Evolutionary conservation across 2,113 vertebrate genomes (phyloP), one percentile per base, ranked within the genome.

Genomic region (Fregata magnificens): DNA sequence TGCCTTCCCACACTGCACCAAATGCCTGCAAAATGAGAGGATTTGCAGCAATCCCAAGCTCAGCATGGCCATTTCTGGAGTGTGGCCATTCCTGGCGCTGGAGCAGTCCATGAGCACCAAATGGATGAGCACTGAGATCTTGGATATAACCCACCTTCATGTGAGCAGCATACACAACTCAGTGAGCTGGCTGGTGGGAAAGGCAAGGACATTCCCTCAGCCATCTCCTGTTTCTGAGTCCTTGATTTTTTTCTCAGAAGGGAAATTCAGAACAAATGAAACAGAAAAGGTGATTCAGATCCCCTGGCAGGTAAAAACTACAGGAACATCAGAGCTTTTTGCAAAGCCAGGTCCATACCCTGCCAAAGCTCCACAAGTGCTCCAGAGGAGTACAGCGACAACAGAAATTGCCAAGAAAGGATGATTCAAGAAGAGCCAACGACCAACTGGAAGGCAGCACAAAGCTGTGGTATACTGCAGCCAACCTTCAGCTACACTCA

Each of bases 311-410:
- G 52, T 36, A 69, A 86, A 82, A 86, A 36, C 32, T 40, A 42
- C 20, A 72, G 21, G 31, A 86, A 31, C 31, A 72, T 32, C 47
- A 55, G 2, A 77, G 73, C 5, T 42, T 90, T 81, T 78, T 44
- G 25, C 40, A 90, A 61, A 50, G 59, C 17, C 22, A 45, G 21
- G 38, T 34, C 44, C 5, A 2, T 36, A 38, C 12, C 8, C 11
- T 45, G 21, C 31, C 45, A 50, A 53, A 81, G n/a, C 25, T 72
- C 38, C 69, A n/a, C 0, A 0, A 80, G n/a, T 15, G 16, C 47
- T 80, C 44, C 38, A 63, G 47, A 69, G 47, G 16, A 86, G 36
- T 3, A n/a, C 16, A 32, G 1, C 2, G 2, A 55, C 13, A 58
- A 26, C 11, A 65, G 49, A 65, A 77, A 38, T 32, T 31, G 36